These are phyloP conservation scores for Takifugu bimaculatus DNA, from an alignment of 2,113 vertebrate species.

Conservation along the genomic window DNA sequence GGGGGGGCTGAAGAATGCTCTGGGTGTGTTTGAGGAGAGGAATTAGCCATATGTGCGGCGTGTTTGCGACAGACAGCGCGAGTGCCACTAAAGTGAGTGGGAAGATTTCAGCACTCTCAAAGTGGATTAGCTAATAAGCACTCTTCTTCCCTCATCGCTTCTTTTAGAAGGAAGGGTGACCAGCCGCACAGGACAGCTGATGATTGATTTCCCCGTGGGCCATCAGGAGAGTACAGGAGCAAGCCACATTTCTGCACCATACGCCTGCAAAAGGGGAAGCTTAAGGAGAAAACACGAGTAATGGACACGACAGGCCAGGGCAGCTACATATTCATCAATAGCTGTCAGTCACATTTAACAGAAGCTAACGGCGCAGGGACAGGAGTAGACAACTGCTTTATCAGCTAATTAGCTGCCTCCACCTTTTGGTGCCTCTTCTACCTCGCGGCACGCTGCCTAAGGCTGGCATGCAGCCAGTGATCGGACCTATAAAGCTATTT, in stretches of 20 bases:
- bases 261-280: slow-evolving; percentile 12
- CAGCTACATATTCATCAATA: slow-evolving; percentile 65
- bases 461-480: no score
- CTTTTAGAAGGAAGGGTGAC: slow-evolving; percentile 26
- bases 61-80: background rate
- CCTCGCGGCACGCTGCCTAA: background rate
- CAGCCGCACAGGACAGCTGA: slow-evolving; percentile 40
- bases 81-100: background rate
- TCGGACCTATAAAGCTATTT: no score
- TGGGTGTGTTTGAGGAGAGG: background rate
- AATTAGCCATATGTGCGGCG: background rate
- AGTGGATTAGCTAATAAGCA: slow-evolving; percentile 54
- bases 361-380: slow-evolving; percentile 55
- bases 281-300: slow-evolving; percentile 20
- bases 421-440: slow-evolving; percentile 22
- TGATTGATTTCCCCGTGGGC: slow-evolving; percentile 33
- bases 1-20: background rate
- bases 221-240: slow-evolving; percentile 33
- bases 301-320: slow-evolving; percentile 44
- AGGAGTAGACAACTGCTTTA: slow-evolving; percentile 64
- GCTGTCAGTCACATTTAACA: slow-evolving; percentile 69
- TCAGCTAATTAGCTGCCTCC: slow-evolving; percentile 36
- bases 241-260: slow-evolving; percentile 22
- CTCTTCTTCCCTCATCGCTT: slow-evolving; percentile 24
- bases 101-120: slow-evolving; percentile 12